A percentile compares a stretch with the other conserved stretches of the same genome.
Evolutionary conservation across 1,140 invertebrate species (phyloP).

Genomic region (Nomia melanderi): DNA sequence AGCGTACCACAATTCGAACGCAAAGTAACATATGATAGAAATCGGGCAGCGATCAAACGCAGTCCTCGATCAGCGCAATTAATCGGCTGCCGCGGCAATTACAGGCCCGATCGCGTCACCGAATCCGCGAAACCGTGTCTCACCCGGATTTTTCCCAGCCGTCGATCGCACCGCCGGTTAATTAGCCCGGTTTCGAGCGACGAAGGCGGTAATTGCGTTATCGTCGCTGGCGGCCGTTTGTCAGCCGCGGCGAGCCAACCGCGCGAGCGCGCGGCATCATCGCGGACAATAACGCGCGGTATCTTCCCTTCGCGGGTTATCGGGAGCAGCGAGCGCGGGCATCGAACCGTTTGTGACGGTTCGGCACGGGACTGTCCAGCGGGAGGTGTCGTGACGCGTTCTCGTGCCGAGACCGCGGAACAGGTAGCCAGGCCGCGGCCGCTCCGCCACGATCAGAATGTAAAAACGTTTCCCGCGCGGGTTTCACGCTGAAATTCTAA

Average conservation of each 20-base stretch:
- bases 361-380: not conserved
- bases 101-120: constrained; percentile 6
- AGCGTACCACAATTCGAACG: too few species aligned
- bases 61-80: not conserved
- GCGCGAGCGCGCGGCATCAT: not conserved
- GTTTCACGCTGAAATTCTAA: constrained; percentile 76
- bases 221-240: not conserved
- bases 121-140: not conserved
- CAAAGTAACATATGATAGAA: too few species aligned
- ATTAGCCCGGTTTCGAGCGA: not conserved
- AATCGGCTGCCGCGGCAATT: constrained; percentile 1
- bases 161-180: not conserved
- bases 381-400: not conserved
- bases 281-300: not conserved
- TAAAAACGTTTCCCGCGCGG: constrained; percentile 64
- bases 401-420: not conserved
- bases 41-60: too few species aligned
- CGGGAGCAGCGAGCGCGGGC: not conserved
- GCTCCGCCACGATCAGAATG: constrained; percentile 41
- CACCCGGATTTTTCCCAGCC: not conserved
- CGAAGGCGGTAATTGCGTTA: constrained; percentile 10
- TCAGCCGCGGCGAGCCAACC: not conserved
- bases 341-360: not conserved
- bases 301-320: not conserved
- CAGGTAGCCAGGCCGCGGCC: not conserved